A percentile compares a stretch with the other conserved stretches of the same genome.
Conservation (phyloP, 2,888 invertebrate genomes). For the Scaptomyza cyrtandrae region DNA sequence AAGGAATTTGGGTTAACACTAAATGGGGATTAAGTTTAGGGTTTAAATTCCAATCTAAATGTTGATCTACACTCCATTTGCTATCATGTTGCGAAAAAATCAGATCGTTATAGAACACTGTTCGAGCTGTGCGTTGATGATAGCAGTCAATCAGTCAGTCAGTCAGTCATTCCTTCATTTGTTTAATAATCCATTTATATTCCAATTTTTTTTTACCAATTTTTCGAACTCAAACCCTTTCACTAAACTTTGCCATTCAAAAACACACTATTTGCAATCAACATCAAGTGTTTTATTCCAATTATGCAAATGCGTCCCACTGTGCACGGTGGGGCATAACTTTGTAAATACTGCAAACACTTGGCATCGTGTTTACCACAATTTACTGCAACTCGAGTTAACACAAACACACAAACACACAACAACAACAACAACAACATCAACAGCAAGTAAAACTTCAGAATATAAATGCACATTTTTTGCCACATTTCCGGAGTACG, state of each 20-base stretch:
- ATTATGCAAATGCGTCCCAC: constrained; percentile 76
- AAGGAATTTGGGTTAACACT: neutral
- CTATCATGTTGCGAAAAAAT: neutral
- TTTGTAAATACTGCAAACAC: constrained; percentile 73
- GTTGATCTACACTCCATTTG: neutral
- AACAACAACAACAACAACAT: constrained; percentile 4
- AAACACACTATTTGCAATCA: constrained; percentile 44
- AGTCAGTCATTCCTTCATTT: neutral
- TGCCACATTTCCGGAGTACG: constrained; percentile 69
- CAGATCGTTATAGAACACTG: too few relatives aligned
- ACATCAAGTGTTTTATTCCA: constrained; percentile 41
- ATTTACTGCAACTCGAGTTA: constrained; percentile 76
- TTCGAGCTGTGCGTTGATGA: neutral
- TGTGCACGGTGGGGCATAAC: constrained; percentile 74
- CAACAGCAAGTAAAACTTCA: constrained; percentile 36
- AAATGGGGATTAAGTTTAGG: too few relatives aligned
- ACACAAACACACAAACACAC: constrained; percentile 44
- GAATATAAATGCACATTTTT: constrained; percentile 77
- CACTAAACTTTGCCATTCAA: constrained; percentile 1
- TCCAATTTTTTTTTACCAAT: neutral
- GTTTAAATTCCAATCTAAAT: too few relatives aligned
- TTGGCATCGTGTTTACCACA: constrained; percentile 78
- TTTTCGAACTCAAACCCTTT: neutral
- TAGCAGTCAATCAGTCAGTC: neutral
- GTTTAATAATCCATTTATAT: neutral